These are phyloP conservation scores for Smittia aterrima DNA, from an alignment of 2,888 invertebrate genomes.

Conservation along the genomic window DNA sequence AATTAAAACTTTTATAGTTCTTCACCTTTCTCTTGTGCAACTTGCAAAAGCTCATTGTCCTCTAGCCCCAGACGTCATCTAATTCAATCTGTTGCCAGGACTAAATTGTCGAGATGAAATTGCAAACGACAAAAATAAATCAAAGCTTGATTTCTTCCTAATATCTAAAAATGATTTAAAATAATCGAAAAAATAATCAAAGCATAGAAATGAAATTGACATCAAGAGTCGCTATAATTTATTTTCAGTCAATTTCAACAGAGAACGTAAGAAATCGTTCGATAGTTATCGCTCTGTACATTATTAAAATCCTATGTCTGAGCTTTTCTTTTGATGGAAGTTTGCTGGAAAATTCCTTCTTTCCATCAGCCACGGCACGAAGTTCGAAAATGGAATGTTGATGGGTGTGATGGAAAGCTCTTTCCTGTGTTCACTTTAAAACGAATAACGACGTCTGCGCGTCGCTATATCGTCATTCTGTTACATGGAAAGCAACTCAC, in stretches of 20 bases:
- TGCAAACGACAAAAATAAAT: background rate
- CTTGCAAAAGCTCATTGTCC: too few species aligned
- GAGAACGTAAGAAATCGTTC: background rate
- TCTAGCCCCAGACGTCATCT: background rate
- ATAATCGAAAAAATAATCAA: too few species aligned
- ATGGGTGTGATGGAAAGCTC: background rate
- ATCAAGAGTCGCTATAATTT: background rate
- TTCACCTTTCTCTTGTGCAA: background rate
- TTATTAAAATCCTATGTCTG: background rate
- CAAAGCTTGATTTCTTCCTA: background rate
- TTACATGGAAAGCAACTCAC: background rate
- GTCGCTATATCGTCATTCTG: background rate
- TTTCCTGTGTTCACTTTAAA: background rate
- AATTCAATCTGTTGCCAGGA: background rate
- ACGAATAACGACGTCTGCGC: background rate
- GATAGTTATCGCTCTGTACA: background rate
- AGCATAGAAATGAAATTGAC: background rate
- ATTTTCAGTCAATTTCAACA: background rate
- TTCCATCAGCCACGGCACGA: background rate
- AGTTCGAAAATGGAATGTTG: conserved; percentile 16
- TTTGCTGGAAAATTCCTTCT: background rate
- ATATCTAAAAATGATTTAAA: background rate
- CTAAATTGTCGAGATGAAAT: background rate
- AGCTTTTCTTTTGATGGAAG: background rate
- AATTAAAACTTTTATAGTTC: background rate